Evolutionary conservation across 2,888 invertebrate species (phyloP), one percentile per base, ranked within the genome.

Genomic region (Molanna angustata): DNA sequence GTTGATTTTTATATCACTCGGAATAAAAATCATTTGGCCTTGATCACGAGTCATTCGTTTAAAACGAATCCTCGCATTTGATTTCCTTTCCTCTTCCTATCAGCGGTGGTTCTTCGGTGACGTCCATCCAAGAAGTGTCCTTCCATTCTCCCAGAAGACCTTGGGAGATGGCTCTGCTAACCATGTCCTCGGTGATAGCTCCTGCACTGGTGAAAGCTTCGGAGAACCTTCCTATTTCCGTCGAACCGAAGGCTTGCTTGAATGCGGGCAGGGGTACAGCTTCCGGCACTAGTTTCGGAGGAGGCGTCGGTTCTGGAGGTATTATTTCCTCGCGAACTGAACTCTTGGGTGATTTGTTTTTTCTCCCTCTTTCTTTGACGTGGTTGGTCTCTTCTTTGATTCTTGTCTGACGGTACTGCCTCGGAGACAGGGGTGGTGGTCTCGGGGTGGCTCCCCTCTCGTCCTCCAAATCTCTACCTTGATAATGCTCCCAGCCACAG

Each of bases 221-320:
- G 4, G 86, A 85, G 63, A 90, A 90, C 59, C 88, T 83, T n/a
- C 90, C 90, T 60, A 90, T 86, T 71, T 90, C 90, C 18, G 90
- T 90, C 20, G 89, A 88, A 19, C 90, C 90, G 67, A 90, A 90
- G 1, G 90, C 89, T 71, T 90, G 90, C 66, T 89, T 88, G 66
- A 90, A 90, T 40, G 88, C 89, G 4, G 89, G 89, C 54, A 90
- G 68, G 4, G 88, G 86, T 49, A 80, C 67, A 9, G 52, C 52
- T 2, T 52, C 50, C 6, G 35, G 35, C 13, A n/a, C 11, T 4
- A 35, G 46, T 46, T 46, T 46, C 7, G 43, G 22, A 4, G 16
- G 2, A n/a, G 11, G 7, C 4, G 31, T 13, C 57, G 60, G 44
- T 61, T 63, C 52, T 60, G 64, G 13, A 54, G 47, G 33, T 20